phyloP scores from a whole-genome alignment of 2,797 vertebrate species.

The Cossypha caffra region DNA sequence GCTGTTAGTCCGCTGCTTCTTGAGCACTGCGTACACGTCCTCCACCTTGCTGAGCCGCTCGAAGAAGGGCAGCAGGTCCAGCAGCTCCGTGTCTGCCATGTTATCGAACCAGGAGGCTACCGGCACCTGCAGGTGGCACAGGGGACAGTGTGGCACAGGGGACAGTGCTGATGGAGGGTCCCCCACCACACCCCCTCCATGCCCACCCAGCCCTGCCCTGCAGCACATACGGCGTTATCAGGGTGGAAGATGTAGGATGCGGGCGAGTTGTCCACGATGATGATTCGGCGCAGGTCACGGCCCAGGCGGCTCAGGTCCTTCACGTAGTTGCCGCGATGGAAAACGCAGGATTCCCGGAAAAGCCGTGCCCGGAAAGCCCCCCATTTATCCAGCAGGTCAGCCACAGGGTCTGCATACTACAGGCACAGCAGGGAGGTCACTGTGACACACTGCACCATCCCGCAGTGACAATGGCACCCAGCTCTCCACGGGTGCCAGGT shows the following conservation, averaged over 20 bases:
- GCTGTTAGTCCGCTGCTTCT: conserved; percentile 89
- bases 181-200: accelerated
- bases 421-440: accelerated
- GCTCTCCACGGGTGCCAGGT: background rate
- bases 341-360: conserved; percentile 96
- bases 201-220: accelerated
- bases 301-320: conserved; percentile 97
- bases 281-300: conserved; percentile 90
- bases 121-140: conserved; percentile 81
- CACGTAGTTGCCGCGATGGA: conserved; percentile 96
- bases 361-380: conserved; percentile 92
- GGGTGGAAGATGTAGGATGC: conserved; percentile 98
- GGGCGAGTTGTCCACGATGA: conserved; percentile 97
- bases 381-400: conserved; percentile 94
- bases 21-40: conserved; percentile 90
- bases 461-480: accelerated
- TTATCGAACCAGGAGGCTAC: conserved; percentile 98
- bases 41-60: conserved; percentile 94
- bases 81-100: conserved; percentile 94
- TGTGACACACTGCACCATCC: accelerated
- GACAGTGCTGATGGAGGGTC: background rate
- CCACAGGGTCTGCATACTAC: conserved; percentile 95
- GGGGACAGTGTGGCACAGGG: accelerated
- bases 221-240: conserved; percentile 87
- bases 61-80: conserved; percentile 95